These are phyloP conservation scores for Hydractinia symbiolongicarpus DNA, from an alignment of 30 jellyfish, hydroid and myxozoan species.

Conservation along the genomic window DNA sequence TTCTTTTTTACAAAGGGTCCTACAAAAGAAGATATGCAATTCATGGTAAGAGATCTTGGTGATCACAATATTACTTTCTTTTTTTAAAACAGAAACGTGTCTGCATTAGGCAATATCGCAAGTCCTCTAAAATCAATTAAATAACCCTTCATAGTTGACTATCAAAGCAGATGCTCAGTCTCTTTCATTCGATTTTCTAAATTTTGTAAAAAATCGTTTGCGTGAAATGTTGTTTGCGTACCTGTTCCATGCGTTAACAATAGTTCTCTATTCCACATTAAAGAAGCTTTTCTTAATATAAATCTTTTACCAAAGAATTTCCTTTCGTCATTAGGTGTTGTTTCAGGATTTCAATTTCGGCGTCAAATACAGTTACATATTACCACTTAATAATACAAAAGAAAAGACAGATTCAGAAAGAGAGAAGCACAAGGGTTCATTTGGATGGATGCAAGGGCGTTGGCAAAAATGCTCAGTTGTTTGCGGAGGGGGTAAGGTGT, in stretches of 20 bases:
- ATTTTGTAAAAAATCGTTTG: too few species aligned
- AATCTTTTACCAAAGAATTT: too few species aligned
- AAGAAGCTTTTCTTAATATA: too few species aligned
- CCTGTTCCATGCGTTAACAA: too few species aligned
- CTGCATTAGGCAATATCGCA: background rate
- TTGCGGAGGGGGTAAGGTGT: conserved; percentile 86
- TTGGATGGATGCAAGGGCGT: conserved; percentile 98
- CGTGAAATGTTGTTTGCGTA: too few species aligned
- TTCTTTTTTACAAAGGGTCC: conserved; percentile 84
- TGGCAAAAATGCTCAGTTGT: conserved; percentile 94
- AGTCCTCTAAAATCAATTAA: too few species aligned
- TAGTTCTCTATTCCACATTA: too few species aligned
- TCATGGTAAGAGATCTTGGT: conserved; percentile 49
- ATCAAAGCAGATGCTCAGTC: too few species aligned
- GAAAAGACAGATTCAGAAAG: background rate
- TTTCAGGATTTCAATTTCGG: conserved; percentile 97
- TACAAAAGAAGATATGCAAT: conserved; percentile 72
- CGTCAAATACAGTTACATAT: conserved; percentile 69
- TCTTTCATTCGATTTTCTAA: too few species aligned
- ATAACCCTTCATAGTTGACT: too few species aligned
- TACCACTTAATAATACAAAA: conserved; percentile 58
- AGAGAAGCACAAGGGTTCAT: conserved; percentile 49
- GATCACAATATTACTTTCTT: background rate
- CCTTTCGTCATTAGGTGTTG: conserved; percentile 45
- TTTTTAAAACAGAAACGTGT: background rate